These are phyloP conservation scores for Leptobrachium leishanense DNA, from an alignment of 2,113 vertebrate species.

Conservation along the genomic window DNA sequence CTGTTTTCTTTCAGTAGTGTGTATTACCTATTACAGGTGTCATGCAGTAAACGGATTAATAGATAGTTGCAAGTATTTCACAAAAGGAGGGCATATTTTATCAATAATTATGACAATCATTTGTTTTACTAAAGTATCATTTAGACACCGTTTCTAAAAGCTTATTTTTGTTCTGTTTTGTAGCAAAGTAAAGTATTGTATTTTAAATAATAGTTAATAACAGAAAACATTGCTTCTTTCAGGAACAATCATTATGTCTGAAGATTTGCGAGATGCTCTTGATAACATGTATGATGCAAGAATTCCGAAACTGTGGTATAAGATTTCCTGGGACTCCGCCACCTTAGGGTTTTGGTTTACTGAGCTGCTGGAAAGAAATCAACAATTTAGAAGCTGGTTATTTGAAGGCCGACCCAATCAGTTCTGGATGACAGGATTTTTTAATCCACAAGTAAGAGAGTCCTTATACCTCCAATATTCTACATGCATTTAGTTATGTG, in stretches of 20 bases:
- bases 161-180: too few species aligned
- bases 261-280: slow-evolving; percentile 78
- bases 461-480: neutral
- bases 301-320: slow-evolving; percentile 74
- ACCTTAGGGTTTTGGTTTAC: slow-evolving; percentile 85
- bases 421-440: slow-evolving; percentile 84
- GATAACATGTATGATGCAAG: slow-evolving; percentile 78
- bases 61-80: too few species aligned
- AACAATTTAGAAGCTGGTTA: slow-evolving; percentile 76
- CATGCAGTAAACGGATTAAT: too few species aligned
- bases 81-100: too few species aligned
- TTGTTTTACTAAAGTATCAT: too few species aligned
- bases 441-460: slow-evolving; percentile 76
- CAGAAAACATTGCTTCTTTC: slow-evolving; percentile 49
- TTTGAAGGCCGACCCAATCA: slow-evolving; percentile 67
- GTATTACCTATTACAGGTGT: too few species aligned
- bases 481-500: neutral
- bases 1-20: too few species aligned
- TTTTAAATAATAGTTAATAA: too few species aligned
- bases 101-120: too few species aligned
- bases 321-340: slow-evolving; percentile 76
- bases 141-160: too few species aligned
- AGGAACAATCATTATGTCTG: slow-evolving; percentile 84
- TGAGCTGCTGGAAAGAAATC: slow-evolving; percentile 80
- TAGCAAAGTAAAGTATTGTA: too few species aligned